Conservation (phyloP, 2,888 invertebrate genomes). For the Magallana nippona region DNA sequence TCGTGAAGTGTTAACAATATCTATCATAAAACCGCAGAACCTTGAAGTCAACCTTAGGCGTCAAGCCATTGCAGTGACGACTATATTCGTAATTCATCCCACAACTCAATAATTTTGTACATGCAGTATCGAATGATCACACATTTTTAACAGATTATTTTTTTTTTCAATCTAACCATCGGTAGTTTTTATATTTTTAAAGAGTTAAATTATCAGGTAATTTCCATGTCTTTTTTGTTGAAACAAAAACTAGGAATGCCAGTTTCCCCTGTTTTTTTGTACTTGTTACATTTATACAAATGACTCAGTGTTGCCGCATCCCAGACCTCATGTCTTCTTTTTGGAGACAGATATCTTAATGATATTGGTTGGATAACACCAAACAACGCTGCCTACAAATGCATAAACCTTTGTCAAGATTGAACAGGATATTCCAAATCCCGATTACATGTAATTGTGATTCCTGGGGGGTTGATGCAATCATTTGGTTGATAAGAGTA, state of each 20-base stretch:
- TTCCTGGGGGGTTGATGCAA: background rate
- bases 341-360: slow-evolving; percentile 13
- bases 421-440: background rate
- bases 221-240: too few relatives aligned
- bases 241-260: background rate
- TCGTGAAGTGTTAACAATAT: too few relatives aligned
- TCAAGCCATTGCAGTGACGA: too few relatives aligned
- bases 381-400: background rate
- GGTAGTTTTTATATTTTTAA: too few relatives aligned
- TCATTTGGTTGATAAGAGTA: background rate
- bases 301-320: background rate
- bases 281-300: background rate
- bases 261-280: background rate
- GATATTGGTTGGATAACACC: background rate
- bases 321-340: background rate
- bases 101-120: too few relatives aligned
- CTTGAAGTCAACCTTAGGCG: too few relatives aligned
- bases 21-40: too few relatives aligned
- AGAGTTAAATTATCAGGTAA: too few relatives aligned
- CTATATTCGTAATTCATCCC: too few relatives aligned
- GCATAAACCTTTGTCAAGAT: background rate
- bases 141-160: too few relatives aligned
- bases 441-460: slow-evolving; percentile 6
- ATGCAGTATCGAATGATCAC: too few relatives aligned
- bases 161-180: too few relatives aligned